Conservation (phyloP, 1,140 invertebrate species). For the Brevipalpus yothersi region DNA sequence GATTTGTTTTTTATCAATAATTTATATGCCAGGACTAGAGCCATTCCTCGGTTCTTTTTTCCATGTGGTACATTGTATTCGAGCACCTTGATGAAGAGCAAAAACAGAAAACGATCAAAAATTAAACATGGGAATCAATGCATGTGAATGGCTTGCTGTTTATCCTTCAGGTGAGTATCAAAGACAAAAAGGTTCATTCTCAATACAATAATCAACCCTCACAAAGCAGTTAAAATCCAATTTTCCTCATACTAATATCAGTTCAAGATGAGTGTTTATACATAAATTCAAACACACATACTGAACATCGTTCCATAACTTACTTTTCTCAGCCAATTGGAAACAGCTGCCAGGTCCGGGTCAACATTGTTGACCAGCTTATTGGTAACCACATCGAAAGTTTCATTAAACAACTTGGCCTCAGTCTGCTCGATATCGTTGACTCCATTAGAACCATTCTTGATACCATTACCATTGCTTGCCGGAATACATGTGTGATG, state of each 20-base stretch:
- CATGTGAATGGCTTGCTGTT: background rate
- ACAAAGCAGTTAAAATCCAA: too few relatives aligned
- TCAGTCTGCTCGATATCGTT: background rate
- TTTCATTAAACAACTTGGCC: background rate
- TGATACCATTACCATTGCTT: too few relatives aligned
- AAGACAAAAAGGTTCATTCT: background rate
- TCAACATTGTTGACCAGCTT: background rate
- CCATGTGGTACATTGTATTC: constrained; percentile 28
- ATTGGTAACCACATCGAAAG: background rate
- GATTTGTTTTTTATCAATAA: constrained; percentile 29
- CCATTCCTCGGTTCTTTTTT: constrained; percentile 38
- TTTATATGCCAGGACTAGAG: constrained; percentile 48
- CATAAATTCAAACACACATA: too few relatives aligned
- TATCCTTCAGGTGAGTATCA: too few relatives aligned
- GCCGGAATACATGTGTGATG: too few relatives aligned
- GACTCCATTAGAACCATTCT: background rate
- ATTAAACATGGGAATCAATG: background rate
- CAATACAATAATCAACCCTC: too few relatives aligned
- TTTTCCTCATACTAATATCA: too few relatives aligned
- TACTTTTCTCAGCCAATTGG: background rate
- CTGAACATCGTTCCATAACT: background rate
- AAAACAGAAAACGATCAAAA: background rate
- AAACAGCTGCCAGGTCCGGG: background rate
- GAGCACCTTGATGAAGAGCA: constrained; percentile 17
- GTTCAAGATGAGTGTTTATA: too few relatives aligned